Conservation (phyloP, 2,113 vertebrate genomes). For the Spilogale gracilis region DNA sequence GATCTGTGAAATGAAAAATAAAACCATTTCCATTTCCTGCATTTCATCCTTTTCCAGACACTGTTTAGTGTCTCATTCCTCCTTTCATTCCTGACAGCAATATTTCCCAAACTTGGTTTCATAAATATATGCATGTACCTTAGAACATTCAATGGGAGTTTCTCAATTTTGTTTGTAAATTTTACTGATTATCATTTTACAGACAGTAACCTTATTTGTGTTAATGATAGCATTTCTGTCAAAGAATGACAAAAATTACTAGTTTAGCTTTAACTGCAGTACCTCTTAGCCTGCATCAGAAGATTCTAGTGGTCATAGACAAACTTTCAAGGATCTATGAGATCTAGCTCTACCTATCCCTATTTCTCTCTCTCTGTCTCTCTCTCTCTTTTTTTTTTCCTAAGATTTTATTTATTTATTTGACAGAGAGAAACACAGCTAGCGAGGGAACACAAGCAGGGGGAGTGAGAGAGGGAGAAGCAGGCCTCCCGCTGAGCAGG, state of each 20-base stretch:
- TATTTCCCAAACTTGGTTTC: neutral
- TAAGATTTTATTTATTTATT: too few relatives aligned
- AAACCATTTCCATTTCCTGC: neutral
- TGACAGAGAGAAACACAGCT: too few relatives aligned
- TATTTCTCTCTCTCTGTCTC: too few relatives aligned
- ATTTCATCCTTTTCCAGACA: neutral
- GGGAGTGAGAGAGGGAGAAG: too few relatives aligned
- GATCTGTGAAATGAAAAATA: neutral
- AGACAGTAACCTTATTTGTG: neutral
- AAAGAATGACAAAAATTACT: neutral
- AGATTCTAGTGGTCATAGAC: neutral
- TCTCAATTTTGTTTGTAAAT: neutral
- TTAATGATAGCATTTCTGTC: neutral
- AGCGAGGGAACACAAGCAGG: too few relatives aligned
- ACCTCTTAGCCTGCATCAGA: neutral
- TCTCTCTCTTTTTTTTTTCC: too few relatives aligned
- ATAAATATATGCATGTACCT: neutral
- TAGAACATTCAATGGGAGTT: neutral
- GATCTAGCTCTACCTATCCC: neutral
- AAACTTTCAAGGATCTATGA: neutral
- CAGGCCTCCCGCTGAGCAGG: too few relatives aligned
- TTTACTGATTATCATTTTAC: constrained; percentile 25
- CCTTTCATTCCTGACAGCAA: neutral
- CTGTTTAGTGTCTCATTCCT: neutral
- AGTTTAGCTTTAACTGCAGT: neutral